Conservation (phyloP, 1,140 invertebrate genomes). For the Cyclargus thomasi region DNA sequence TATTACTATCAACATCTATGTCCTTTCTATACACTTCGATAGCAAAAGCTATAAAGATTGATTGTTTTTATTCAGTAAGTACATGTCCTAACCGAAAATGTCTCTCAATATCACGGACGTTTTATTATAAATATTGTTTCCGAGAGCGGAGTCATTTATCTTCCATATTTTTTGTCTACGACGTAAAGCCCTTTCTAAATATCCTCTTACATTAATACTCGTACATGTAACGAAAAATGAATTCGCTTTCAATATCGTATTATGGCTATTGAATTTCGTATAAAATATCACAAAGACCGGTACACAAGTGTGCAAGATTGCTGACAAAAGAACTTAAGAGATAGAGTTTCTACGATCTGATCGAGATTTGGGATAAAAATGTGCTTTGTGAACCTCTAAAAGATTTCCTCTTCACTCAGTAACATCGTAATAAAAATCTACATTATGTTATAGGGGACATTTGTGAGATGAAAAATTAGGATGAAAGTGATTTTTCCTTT, state of each 20-base stretch:
- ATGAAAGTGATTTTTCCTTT: not conserved
- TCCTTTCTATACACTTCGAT: too few species aligned
- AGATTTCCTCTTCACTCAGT: conserved; percentile 43
- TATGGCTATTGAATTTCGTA: conserved; percentile 28
- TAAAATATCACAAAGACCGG: conserved; percentile 39
- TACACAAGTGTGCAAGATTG: conserved; percentile 41
- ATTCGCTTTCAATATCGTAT: conserved; percentile 11
- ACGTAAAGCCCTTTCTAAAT: conserved; percentile 6
- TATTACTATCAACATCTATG: too few species aligned
- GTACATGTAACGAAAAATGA: conserved; percentile 12
- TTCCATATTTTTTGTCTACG: conserved; percentile 10
- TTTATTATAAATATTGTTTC: conserved; percentile 13
- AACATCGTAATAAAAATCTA: not conserved
- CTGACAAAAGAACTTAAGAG: conserved; percentile 50
- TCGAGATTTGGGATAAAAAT: conserved; percentile 44
- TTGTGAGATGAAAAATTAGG: not conserved
- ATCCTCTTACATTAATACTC: conserved; percentile 12
- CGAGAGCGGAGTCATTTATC: conserved; percentile 1
- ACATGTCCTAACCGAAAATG: conserved; percentile 4
- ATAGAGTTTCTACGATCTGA: conserved; percentile 43
- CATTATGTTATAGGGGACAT: not conserved
- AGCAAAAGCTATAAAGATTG: not conserved
- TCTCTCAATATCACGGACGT: conserved; percentile 3
- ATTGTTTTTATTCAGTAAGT: not conserved
- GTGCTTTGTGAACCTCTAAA: conserved; percentile 42